phyloP scores from a whole-genome alignment of 2,113 vertebrate genomes.

The Arvicanthis niloticus region DNA sequence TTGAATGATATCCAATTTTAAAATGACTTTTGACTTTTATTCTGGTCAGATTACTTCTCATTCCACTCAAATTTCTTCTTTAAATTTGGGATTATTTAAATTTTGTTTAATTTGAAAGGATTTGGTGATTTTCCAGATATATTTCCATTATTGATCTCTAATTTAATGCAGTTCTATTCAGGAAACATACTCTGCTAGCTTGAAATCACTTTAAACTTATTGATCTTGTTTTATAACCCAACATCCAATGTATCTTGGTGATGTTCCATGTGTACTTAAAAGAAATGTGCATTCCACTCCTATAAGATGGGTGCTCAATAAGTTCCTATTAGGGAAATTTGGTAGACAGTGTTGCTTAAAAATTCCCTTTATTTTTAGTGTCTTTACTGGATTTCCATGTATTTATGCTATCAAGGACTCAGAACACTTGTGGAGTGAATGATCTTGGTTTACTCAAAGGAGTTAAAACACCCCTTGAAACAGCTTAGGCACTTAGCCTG shows the following conservation, averaged over 20 bases:
- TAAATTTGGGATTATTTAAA: neutral
- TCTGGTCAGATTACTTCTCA: conserved; percentile 27
- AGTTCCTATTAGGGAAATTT: conserved; percentile 54
- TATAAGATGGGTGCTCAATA: neutral
- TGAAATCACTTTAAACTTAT: conserved; percentile 70
- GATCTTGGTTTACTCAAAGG: conserved; percentile 42
- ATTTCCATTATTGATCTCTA: conserved; percentile 57
- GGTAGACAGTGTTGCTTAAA: neutral
- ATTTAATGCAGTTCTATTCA: conserved; percentile 65
- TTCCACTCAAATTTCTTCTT: conserved; percentile 40
- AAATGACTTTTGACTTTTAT: neutral
- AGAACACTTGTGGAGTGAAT: neutral
- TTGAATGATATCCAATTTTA: neutral
- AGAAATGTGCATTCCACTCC: neutral
- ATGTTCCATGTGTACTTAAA: conserved; percentile 21
- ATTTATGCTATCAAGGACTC: neutral
- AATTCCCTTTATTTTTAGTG: neutral
- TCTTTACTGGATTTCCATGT: conserved; percentile 47
- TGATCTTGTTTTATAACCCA: conserved; percentile 60
- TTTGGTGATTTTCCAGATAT: conserved; percentile 51
- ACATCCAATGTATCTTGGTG: neutral
- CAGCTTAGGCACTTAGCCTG: neutral
- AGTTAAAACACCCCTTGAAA: neutral
- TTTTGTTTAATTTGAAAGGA: conserved; percentile 47
- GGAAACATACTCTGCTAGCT: conserved; percentile 45